Percentiles rank a stretch among this genome's conserved stretches.
phyloP scores from a whole-genome alignment of 2,888 invertebrate genomes.

The Polia nebulosa region DNA sequence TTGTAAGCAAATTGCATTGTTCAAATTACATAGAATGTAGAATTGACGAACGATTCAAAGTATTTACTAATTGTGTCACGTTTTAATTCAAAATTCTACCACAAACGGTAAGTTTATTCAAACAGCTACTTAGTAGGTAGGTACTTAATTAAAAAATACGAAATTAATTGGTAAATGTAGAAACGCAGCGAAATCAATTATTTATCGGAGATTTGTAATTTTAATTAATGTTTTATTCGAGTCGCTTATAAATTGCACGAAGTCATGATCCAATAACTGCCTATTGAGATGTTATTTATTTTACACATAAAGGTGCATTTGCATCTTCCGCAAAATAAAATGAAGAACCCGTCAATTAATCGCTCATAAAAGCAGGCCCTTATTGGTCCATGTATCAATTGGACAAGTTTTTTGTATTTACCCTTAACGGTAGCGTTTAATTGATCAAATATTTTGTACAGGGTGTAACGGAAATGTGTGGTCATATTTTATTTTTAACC shows the following conservation, averaged over 20 bases:
- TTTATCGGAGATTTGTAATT: neutral
- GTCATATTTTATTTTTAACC: no score
- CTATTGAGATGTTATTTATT: neutral
- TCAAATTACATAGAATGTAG: neutral
- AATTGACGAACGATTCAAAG: neutral
- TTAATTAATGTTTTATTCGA: conserved; percentile 13
- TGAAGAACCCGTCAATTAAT: conserved; percentile 5
- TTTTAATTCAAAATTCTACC: neutral
- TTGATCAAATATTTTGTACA: conserved; percentile 22
- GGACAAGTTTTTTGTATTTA: conserved; percentile 15
- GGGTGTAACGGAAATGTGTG: no score
- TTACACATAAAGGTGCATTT: conserved; percentile 3
- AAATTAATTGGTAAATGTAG: neutral
- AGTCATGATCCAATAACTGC: conserved; percentile 1
- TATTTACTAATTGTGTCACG: neutral
- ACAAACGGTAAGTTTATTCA: neutral
- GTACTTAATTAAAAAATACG: neutral
- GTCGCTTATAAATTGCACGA: conserved; percentile 4
- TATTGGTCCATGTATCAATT: conserved; percentile 17
- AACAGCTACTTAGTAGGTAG: neutral
- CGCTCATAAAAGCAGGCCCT: neutral
- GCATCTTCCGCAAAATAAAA: conserved; percentile 5
- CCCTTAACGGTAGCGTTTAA: conserved; percentile 5
- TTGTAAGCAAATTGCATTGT: neutral
- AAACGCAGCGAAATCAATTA: conserved; percentile 13